Evolutionary conservation across 1,140 invertebrate species (phyloP).

Genomic region (Drosophila sproati): DNA sequence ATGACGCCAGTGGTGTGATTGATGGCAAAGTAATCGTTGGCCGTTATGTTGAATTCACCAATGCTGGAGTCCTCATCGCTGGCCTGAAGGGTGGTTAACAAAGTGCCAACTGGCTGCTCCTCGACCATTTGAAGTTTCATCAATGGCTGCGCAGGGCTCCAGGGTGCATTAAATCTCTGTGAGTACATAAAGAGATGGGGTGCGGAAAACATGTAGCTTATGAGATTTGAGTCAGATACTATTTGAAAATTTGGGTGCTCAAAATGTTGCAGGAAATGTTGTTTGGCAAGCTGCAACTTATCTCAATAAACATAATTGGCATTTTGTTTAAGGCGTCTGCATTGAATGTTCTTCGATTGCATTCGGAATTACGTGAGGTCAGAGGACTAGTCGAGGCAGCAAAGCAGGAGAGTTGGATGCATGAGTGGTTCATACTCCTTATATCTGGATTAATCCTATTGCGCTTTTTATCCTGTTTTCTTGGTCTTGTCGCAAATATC

Average conservation of each 20-base stretch:
- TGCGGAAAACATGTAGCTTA: background rate
- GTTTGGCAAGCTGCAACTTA: constrained; percentile 48
- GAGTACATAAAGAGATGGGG: background rate
- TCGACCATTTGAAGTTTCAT: constrained; percentile 91
- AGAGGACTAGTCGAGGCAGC: constrained; percentile 39
- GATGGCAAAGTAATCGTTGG: constrained; percentile 91
- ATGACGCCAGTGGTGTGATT: constrained; percentile 92
- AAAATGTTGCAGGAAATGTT: constrained; percentile 35
- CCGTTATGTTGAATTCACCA: constrained; percentile 87
- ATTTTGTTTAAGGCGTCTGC: constrained; percentile 64
- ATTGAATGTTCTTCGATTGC: constrained; percentile 60
- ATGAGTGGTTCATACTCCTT: constrained; percentile 52
- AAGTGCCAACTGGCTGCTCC: constrained; percentile 92
- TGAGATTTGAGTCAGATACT: constrained; percentile 39
- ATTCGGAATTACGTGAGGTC: constrained; percentile 51
- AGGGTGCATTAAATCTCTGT: constrained; percentile 88
- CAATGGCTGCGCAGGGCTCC: constrained; percentile 89
- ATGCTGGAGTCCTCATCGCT: constrained; percentile 93
- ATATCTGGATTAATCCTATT: constrained; percentile 48
- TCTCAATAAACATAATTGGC: constrained; percentile 66
- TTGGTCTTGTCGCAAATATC: constrained; percentile 60
- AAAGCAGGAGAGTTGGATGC: constrained; percentile 53
- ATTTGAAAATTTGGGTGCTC: background rate
- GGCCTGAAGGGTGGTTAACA: constrained; percentile 92
- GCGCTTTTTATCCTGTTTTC: constrained; percentile 64